phyloP scores from a whole-genome alignment of 2,888 invertebrate species.

The Coelinius sp. region DNA sequence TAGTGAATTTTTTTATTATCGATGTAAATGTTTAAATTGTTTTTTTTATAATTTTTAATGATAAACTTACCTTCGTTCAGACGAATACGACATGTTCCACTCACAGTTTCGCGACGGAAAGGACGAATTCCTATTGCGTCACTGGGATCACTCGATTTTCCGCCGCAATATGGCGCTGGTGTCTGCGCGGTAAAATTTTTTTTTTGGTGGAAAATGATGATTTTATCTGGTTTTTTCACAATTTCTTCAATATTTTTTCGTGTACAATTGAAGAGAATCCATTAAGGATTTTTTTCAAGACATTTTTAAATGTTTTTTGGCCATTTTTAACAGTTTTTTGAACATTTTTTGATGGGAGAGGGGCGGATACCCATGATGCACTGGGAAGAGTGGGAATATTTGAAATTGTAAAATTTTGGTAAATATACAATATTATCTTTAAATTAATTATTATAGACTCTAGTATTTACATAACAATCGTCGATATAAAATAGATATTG shows the following conservation, averaged over 20 bases:
- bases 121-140: slow-evolving; percentile 71
- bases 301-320: no score
- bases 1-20: no score
- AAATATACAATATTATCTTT: neutral
- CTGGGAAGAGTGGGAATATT: no score
- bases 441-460: slow-evolving; percentile 41
- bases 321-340: no score
- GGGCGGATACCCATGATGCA: no score
- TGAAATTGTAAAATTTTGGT: no score
- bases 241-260: no score
- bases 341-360: neutral
- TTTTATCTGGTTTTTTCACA: no score
- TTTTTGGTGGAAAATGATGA: no score
- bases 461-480: slow-evolving; percentile 44
- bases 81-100: slow-evolving; percentile 87
- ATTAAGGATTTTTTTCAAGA: no score
- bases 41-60: slow-evolving; percentile 32
- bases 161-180: slow-evolving; percentile 61
- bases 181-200: slow-evolving; percentile 19
- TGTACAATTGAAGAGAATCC: no score
- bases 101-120: slow-evolving; percentile 84
- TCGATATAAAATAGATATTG: slow-evolving; percentile 36
- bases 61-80: slow-evolving; percentile 84
- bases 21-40: neutral
- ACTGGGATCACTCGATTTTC: slow-evolving; percentile 58